Evolutionary conservation across 2,113 vertebrate genomes (phyloP).

Genomic region (Apistogramma diplotaenia): DNA sequence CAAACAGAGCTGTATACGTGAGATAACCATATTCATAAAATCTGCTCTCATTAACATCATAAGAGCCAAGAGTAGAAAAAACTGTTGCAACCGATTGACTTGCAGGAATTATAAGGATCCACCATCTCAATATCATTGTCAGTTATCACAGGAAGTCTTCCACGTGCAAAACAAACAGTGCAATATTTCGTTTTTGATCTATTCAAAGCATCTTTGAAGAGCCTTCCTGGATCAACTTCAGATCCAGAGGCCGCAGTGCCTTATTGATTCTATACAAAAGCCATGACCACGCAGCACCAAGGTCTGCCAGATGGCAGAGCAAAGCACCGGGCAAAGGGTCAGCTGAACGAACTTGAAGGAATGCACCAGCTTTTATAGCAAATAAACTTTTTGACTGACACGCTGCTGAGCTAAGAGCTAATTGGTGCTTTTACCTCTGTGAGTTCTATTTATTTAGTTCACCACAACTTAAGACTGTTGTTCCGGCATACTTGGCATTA

Average conservation of each 20-base stretch:
- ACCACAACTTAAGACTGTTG: not conserved
- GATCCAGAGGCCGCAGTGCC: slow-evolving; percentile 11
- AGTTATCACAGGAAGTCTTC: not conserved
- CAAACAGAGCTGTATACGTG: not conserved
- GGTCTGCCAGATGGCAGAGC: slow-evolving; percentile 32
- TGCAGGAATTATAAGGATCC: not conserved
- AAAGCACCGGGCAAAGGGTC: slow-evolving; percentile 22
- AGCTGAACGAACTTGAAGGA: not conserved
- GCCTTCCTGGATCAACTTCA: slow-evolving; percentile 26
- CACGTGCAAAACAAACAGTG: not conserved
- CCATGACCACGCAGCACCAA: slow-evolving; percentile 30
- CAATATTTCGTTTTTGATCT: not conserved
- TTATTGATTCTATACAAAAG: slow-evolving; percentile 23
- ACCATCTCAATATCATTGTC: not conserved
- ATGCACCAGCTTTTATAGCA: not conserved
- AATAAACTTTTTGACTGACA: slow-evolving; percentile 7
- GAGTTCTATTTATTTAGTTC: not conserved
- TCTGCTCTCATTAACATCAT: not conserved
- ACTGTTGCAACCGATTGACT: no score
- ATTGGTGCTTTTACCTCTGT: not conserved
- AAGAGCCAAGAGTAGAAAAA: not conserved
- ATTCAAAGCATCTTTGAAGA: slow-evolving; percentile 43
- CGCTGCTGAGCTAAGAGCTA: not conserved
- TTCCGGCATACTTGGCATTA: not conserved
- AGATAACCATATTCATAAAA: not conserved